Conservation (phyloP, 30 jellyfish, hydroid and myxozoan genomes). For the Clytia hemisphaerica region DNA sequence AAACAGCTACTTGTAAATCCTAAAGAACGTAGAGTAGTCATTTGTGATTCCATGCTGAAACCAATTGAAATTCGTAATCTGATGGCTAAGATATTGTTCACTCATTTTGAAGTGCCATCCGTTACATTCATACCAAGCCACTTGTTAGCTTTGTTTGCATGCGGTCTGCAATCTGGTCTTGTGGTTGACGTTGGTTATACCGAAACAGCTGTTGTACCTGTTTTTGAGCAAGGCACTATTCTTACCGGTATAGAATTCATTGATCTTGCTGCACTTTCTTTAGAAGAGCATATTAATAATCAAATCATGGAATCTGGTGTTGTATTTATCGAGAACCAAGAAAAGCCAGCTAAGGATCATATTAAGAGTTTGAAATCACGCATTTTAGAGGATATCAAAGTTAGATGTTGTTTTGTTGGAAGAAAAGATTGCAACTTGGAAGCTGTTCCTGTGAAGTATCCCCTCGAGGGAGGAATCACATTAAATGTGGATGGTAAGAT, state of each 20-base stretch:
- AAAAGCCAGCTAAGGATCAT: conserved; percentile 26
- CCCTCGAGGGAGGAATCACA: conserved; percentile 36
- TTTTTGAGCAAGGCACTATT: conserved; percentile 77
- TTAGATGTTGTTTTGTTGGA: conserved; percentile 73
- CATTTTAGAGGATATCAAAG: conserved; percentile 71
- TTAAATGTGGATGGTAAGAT: conserved; percentile 56
- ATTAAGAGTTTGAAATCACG: conserved; percentile 31
- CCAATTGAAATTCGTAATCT: conserved; percentile 60
- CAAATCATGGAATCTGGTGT: conserved; percentile 30
- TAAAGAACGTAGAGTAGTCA: conserved; percentile 82
- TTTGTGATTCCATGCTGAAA: conserved; percentile 71
- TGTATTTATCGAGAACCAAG: conserved; percentile 14
- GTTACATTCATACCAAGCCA: conserved; percentile 74
- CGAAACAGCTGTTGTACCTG: conserved; percentile 78
- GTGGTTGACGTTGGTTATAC: conserved; percentile 91
- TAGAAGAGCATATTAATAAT: conserved; percentile 42
- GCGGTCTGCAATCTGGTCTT: conserved; percentile 75
- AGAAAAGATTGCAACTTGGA: conserved; percentile 16
- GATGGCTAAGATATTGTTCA: conserved; percentile 60
- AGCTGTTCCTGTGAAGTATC: conserved; percentile 57
- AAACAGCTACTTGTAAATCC: conserved; percentile 84
- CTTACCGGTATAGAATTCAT: conserved; percentile 64
- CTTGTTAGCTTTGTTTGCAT: conserved; percentile 76
- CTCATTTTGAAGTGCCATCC: conserved; percentile 73
- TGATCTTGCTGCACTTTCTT: conserved; percentile 54